A percentile compares a stretch with the other conserved stretches of the same genome.
These are phyloP conservation scores for Pangasius krempfi DNA, from an alignment of 2,797 vertebrate genomes.

Conservation along the genomic window DNA sequence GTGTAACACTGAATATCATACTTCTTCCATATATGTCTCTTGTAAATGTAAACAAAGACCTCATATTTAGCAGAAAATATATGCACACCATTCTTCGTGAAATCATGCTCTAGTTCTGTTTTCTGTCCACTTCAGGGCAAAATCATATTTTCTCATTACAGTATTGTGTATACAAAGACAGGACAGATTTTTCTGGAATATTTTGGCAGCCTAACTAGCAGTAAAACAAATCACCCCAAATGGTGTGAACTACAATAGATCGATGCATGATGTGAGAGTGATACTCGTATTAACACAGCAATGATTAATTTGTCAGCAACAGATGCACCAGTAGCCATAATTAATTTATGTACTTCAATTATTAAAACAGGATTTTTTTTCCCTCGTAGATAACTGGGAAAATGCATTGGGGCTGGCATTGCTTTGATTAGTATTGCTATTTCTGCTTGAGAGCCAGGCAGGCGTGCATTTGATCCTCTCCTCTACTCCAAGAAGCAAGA, in stretches of 20 bases:
- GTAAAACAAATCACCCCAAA: slow-evolving; percentile 48
- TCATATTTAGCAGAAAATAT: neutral
- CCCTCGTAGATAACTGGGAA: slow-evolving; percentile 69
- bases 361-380: slow-evolving; percentile 70
- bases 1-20: neutral
- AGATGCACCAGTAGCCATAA: slow-evolving; percentile 73
- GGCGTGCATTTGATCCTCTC: slow-evolving; percentile 75
- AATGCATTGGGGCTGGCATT: slow-evolving; percentile 72
- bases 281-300: slow-evolving; percentile 64
- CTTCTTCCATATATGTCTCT: neutral
- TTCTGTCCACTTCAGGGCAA: neutral
- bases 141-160: neutral
- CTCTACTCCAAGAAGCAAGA: slow-evolving; percentile 52
- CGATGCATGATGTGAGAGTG: slow-evolving; percentile 44
- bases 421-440: slow-evolving; percentile 77
- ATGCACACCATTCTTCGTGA: neutral
- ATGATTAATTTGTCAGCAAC: slow-evolving; percentile 61
- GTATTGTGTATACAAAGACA: neutral
- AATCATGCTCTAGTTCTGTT: neutral
- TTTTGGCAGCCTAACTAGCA: slow-evolving; percentile 21
- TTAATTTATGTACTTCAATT: slow-evolving; percentile 78
- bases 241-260: slow-evolving; percentile 56
- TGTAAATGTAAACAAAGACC: neutral
- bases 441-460: slow-evolving; percentile 64
- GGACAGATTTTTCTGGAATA: neutral